These are phyloP conservation scores for Epicampocera succincta DNA, from an alignment of 2,888 invertebrate species.

Conservation along the genomic window DNA sequence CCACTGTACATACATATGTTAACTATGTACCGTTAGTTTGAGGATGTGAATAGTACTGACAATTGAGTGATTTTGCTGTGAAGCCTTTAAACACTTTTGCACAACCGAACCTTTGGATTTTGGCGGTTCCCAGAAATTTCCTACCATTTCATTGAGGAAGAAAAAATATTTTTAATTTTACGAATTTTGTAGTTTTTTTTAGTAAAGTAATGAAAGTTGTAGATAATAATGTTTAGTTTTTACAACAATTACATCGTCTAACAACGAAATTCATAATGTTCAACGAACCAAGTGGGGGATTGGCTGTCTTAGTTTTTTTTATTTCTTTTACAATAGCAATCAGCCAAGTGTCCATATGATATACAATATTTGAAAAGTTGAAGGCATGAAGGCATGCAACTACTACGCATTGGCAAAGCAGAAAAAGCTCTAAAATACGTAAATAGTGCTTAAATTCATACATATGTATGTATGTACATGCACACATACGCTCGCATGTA, in stretches of 20 bases:
- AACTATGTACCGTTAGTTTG: no score
- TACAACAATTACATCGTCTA: constrained; percentile 16
- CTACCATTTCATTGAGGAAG: no score
- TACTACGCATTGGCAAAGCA: constrained; percentile 48
- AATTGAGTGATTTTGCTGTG: no score
- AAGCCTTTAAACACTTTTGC: no score
- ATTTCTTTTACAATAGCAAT: constrained; percentile 15
- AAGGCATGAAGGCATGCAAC: constrained; percentile 56
- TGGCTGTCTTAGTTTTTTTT: constrained; percentile 38
- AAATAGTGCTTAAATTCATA: not conserved
- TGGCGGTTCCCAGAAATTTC: no score
- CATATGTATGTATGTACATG: not conserved
- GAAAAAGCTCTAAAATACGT: constrained; percentile 6
- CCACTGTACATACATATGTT: no score
- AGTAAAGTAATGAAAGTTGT: constrained; percentile 52
- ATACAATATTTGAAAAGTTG: constrained; percentile 16
- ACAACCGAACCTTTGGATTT: no score
- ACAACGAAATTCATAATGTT: constrained; percentile 58
- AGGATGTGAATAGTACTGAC: no score
- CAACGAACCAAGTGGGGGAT: constrained; percentile 56
- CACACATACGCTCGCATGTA: not conserved
- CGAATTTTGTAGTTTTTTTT: not conserved
- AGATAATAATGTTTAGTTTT: constrained; percentile 24
- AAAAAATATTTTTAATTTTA: no score
- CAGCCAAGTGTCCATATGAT: constrained; percentile 47